Evolutionary conservation across 2,797 vertebrate species (phyloP), one percentile per base, ranked within the genome.

Genomic region (Huso huso): DNA sequence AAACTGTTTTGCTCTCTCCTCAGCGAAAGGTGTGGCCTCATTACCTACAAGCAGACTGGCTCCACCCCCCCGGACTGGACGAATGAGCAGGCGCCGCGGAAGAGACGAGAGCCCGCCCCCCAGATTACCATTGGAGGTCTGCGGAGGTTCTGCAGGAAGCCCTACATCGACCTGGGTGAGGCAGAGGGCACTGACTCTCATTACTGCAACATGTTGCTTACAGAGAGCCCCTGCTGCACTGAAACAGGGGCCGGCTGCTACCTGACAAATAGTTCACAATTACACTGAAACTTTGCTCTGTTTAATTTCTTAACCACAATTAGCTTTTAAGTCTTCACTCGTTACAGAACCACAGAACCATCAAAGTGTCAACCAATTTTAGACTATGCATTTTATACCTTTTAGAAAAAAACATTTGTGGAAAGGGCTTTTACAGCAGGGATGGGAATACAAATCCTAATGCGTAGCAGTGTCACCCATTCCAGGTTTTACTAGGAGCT

Each of bases 151-250:
- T 84, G 91, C 73, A 91, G 95, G 86, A 95, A 96, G 84, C 93
- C 94, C 86, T 94, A 92, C 66, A 76, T 94, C 67, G 93, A 97
- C 82, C 87, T 95, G 48, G 95, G 97, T 99, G 90, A 91, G 83
- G 68, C 49, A 8, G 50, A 53, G 51, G 59, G 12, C 7, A 48
- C 3, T 23, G 48, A 10, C 10, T 15, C 66, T 52, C n/a, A 9
- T n/a, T 64, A 11, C 50, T 52, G 8, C 12, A 6, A 37, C 37
- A 37, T 37, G 37, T 37, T 37, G 37, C 37, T 37, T 37, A 37
- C 37, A 37, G 37, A 37, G 37, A 37, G 37, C 37, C 37, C 37
- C 37, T 37, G 37, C 37, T 37, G 37, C 37, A 37, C 37, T 37
- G 37, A 37, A 37, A 37, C 37, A 37, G 37, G 37, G 55, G 15